phyloP scores from a whole-genome alignment of 2,113 vertebrate genomes.

The Aepyceros melampus region DNA sequence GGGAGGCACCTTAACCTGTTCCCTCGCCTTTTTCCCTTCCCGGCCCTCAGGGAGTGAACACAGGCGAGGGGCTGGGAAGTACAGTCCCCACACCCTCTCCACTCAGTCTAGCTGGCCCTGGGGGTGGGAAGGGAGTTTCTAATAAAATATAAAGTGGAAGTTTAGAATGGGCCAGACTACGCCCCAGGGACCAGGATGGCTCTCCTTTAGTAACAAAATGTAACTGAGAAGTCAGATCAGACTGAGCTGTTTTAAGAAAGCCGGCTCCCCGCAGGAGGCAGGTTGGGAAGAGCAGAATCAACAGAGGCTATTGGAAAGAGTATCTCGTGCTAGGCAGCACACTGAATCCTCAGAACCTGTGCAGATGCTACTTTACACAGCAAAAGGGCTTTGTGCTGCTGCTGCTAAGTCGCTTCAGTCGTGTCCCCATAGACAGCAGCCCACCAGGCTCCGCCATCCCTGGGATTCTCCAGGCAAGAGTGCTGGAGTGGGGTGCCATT shows the following conservation, averaged over 20 bases:
- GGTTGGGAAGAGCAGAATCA: background rate
- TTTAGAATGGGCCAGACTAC: background rate
- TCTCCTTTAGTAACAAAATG: background rate
- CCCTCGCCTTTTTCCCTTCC: background rate
- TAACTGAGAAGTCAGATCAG: background rate
- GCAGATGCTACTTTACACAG: background rate
- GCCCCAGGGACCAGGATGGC: background rate
- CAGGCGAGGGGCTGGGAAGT: background rate
- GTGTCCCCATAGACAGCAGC: no score
- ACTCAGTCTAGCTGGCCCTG: background rate
- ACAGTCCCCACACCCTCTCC: background rate
- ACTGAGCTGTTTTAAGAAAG: background rate
- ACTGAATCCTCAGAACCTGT: background rate
- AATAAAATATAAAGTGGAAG: background rate
- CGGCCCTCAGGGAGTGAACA: background rate
- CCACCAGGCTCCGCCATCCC: no score
- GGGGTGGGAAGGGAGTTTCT: background rate
- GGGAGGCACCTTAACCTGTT: no score
- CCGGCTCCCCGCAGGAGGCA: background rate
- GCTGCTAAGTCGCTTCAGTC: no score
- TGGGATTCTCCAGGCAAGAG: no score
- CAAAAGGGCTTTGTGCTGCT: background rate
- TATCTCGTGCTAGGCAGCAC: no score
- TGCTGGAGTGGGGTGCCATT: no score
- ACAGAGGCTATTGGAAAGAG: background rate